These are phyloP conservation scores for Narcine bancroftii DNA, from an alignment of 2,113 vertebrate genomes.

Conservation along the genomic window DNA sequence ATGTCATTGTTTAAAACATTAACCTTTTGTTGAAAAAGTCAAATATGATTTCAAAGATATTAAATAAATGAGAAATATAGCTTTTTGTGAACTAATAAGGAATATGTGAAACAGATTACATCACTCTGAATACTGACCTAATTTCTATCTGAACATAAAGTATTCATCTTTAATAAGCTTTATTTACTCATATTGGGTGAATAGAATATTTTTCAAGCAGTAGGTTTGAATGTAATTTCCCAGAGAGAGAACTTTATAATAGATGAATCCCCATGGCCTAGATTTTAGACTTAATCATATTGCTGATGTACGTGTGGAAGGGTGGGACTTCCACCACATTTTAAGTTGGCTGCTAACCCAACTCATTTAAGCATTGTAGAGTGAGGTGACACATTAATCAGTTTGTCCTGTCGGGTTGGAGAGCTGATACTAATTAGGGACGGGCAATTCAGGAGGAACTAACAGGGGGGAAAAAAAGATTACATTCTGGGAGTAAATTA, in stretches of 20 bases:
- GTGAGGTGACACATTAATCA: neutral
- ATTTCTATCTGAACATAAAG: neutral
- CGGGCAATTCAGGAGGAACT: neutral
- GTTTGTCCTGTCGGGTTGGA: neutral
- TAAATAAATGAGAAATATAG: neutral
- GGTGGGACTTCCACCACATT: neutral
- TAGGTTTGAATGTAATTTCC: neutral
- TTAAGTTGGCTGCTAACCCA: neutral
- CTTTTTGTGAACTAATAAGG: neutral
- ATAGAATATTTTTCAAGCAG: neutral
- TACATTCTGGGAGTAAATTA: neutral
- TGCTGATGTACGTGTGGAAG: neutral
- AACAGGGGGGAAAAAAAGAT: neutral
- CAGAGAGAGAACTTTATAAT: neutral
- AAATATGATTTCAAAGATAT: neutral
- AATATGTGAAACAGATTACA: too few species aligned
- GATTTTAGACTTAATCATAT: neutral
- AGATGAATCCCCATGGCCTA: too few species aligned
- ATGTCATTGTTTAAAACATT: neutral
- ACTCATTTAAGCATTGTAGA: neutral
- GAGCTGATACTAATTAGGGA: neutral
- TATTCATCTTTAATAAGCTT: neutral
- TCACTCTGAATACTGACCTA: neutral
- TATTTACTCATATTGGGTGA: neutral
- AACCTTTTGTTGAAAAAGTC: neutral